phyloP scores from a whole-genome alignment of 2,113 vertebrate genomes.

The Corvus moneduloides region DNA sequence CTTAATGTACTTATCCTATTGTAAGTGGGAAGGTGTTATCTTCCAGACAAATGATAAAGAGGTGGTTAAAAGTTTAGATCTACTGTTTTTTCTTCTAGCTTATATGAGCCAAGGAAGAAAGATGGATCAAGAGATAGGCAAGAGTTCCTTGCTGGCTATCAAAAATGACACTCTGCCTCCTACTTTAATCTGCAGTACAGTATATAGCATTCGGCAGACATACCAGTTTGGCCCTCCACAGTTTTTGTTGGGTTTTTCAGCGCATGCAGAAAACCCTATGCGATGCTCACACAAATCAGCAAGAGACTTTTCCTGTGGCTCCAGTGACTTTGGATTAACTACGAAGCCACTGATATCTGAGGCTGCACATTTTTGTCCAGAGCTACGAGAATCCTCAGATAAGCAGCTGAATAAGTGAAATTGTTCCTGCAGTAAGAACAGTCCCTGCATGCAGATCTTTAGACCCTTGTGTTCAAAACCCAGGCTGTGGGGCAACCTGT shows the following conservation, averaged over 20 bases:
- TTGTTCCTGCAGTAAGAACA: not conserved
- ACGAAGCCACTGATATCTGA: not conserved
- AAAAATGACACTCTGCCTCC: not conserved
- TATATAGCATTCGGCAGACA: rapidly evolving
- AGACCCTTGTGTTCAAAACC: not conserved
- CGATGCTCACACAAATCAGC: not conserved
- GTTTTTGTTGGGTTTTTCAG: not conserved
- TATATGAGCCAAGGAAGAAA: not conserved
- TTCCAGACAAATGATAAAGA: slow-evolving; percentile 33
- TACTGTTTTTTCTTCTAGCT: not conserved
- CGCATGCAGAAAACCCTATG: not conserved
- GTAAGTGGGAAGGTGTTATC: slow-evolving; percentile 35
- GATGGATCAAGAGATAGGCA: not conserved
- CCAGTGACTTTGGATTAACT: not conserved
- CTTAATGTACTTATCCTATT: slow-evolving; percentile 52
- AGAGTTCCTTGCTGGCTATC: not conserved
- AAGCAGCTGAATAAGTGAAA: not conserved
- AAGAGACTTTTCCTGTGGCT: not conserved
- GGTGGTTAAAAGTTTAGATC: not conserved
- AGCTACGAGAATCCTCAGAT: not conserved
- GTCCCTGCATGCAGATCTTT: not conserved
- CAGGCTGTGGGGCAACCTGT: not conserved
- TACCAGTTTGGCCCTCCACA: not conserved
- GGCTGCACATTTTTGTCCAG: not conserved
- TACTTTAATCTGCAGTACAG: not conserved